A percentile compares a stretch with the other conserved stretches of the same genome.
phyloP scores from a whole-genome alignment of 2,113 vertebrate species.

The Ictidomys tridecemlineatus region DNA sequence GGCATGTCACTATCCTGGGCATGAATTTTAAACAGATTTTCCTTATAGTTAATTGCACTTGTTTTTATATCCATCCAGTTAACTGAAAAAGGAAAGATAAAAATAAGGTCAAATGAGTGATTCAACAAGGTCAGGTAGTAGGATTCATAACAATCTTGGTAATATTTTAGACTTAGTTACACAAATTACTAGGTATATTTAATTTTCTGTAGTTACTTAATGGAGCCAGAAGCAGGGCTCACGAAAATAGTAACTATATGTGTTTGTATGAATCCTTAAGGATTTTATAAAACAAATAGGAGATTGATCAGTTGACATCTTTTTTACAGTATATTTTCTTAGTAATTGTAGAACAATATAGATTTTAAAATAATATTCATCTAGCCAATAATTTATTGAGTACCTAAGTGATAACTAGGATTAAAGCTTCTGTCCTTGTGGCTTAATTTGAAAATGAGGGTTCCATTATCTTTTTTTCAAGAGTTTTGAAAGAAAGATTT shows the following conservation, averaged over 20 bases:
- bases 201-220: not conserved
- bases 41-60: not conserved
- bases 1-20: not conserved
- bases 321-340: not conserved
- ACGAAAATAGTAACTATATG: not conserved
- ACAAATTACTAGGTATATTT: not conserved
- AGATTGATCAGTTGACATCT: not conserved
- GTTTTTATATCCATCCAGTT: not conserved
- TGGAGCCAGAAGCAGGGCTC: not conserved
- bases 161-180: not conserved
- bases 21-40: conserved; percentile 32
- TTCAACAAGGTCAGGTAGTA: not conserved
- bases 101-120: conserved; percentile 2
- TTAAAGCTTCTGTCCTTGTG: not conserved
- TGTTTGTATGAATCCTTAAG: conserved; percentile 28
- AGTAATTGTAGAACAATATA: conserved; percentile 3
- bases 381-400: not conserved
- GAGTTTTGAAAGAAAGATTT: conserved; percentile 1
- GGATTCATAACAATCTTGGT: not conserved
- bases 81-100: conserved; percentile 25
- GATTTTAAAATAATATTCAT: conserved; percentile 27
- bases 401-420: not conserved
- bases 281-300: conserved; percentile 3
- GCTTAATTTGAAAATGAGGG: conserved; percentile 7
- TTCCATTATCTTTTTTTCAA: not conserved